phyloP scores from a whole-genome alignment of 2,888 invertebrate genomes.

The Mamestra brassicae region DNA sequence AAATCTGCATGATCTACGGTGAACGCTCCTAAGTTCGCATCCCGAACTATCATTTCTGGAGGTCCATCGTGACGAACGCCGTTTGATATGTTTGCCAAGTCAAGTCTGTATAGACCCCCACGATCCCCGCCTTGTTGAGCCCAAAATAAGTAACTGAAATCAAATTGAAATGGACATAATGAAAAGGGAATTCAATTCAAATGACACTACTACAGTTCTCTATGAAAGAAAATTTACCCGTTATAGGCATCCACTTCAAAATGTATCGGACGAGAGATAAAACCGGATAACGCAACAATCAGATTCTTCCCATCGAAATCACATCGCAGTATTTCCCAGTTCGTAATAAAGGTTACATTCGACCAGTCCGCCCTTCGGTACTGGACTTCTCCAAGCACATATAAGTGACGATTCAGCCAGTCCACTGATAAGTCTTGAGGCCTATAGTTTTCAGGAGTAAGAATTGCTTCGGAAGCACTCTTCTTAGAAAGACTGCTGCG shows the following conservation, averaged over 20 bases:
- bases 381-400: constrained; percentile 94
- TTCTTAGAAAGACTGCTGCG: constrained; percentile 88
- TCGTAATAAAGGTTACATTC: constrained; percentile 76
- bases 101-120: constrained; percentile 94
- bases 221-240: constrained; percentile 90
- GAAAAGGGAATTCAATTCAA: background rate
- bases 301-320: constrained; percentile 94
- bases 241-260: constrained; percentile 98
- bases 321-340: constrained; percentile 95
- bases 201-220: background rate
- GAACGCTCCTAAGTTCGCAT: constrained; percentile 94
- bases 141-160: constrained; percentile 95
- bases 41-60: constrained; percentile 92
- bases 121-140: constrained; percentile 90
- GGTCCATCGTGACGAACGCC: constrained; percentile 93
- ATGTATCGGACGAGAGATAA: constrained; percentile 93
- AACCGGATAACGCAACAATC: constrained; percentile 93
- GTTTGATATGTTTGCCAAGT: constrained; percentile 94
- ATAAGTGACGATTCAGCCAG: constrained; percentile 96
- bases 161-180: background rate
- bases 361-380: constrained; percentile 82
- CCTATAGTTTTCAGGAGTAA: constrained; percentile 91
- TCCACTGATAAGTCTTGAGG: constrained; percentile 95
- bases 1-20: constrained; percentile 96
- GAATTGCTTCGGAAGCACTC: constrained; percentile 85